A percentile compares a stretch with the other conserved stretches of the same genome.
Evolutionary conservation across 2,888 invertebrate genomes (phyloP).

Genomic region (Galerucella pusilla): DNA sequence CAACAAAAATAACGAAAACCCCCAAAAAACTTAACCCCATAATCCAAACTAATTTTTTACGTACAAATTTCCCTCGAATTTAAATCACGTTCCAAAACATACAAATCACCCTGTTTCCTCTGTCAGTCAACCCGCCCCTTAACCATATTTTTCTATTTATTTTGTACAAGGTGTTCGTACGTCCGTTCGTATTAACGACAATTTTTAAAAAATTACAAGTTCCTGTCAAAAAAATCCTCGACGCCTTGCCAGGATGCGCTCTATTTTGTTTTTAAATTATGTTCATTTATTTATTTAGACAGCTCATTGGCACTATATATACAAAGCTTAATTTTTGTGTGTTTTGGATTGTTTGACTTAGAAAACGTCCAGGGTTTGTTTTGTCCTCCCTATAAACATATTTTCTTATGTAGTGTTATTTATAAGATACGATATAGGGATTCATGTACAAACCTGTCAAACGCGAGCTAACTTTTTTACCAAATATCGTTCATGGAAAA

Average conservation of each 20-base stretch:
- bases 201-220: constrained; percentile 41
- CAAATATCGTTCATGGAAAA: too few relatives aligned
- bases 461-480: too few relatives aligned
- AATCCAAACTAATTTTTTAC: constrained; percentile 19
- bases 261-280: constrained; percentile 42
- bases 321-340: background rate
- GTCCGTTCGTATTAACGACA: constrained; percentile 9
- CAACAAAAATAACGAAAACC: constrained; percentile 1
- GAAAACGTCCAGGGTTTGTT: too few relatives aligned
- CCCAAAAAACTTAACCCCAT: background rate
- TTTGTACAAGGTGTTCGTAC: constrained; percentile 34
- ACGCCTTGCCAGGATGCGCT: constrained; percentile 41
- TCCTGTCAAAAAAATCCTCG: constrained; percentile 41
- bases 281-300: constrained; percentile 44
- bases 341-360: too few relatives aligned
- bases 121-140: constrained; percentile 1
- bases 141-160: constrained; percentile 33
- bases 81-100: constrained; percentile 37
- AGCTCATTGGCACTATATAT: background rate
- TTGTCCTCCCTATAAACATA: too few relatives aligned
- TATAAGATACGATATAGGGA: too few relatives aligned
- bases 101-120: constrained; percentile 35
- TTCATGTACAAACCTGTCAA: too few relatives aligned
- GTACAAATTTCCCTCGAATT: constrained; percentile 25
- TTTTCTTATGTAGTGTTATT: too few relatives aligned